phyloP scores from a whole-genome alignment of 2,113 vertebrate genomes.

The Oxygymnocypris stewartii region DNA sequence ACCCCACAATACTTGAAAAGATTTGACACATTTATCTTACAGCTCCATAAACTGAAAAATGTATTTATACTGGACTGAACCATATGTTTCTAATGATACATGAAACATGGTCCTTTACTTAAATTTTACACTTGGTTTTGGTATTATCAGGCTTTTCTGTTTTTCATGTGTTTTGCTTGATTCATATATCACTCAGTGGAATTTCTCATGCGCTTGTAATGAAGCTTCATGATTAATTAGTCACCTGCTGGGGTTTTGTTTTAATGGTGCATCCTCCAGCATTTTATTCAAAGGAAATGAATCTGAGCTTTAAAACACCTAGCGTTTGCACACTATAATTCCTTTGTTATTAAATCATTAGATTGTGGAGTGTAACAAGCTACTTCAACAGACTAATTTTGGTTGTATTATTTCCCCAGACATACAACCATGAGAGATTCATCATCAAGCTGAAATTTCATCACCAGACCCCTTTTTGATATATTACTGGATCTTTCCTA shows the following conservation, averaged over 20 bases:
- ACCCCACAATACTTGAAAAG: slow-evolving; percentile 39
- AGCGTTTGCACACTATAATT: slow-evolving; percentile 23
- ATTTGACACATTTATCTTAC: slow-evolving; percentile 34
- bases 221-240: slow-evolving; percentile 23
- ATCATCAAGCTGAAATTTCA: slow-evolving; percentile 45
- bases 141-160: too few species aligned
- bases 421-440: slow-evolving; percentile 36
- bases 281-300: slow-evolving; percentile 4
- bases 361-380: slow-evolving; percentile 23
- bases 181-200: not conserved
- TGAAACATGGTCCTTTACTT: slow-evolving; percentile 6
- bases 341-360: slow-evolving; percentile 48
- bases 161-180: not conserved
- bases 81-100: not conserved
- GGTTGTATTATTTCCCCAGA: slow-evolving; percentile 52
- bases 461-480: slow-evolving; percentile 28
- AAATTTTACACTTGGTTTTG: not conserved
- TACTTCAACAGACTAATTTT: slow-evolving; percentile 46
- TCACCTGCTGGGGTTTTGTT: slow-evolving; percentile 2
- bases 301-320: slow-evolving; percentile 1
- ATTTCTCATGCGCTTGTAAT: not conserved
- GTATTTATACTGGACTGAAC: slow-evolving; percentile 19
- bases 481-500: slow-evolving; percentile 36
- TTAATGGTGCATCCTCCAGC: not conserved
- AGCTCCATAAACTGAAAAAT: slow-evolving; percentile 33